A percentile compares a stretch with the other conserved stretches of the same genome.
Conservation (phyloP, 2,888 invertebrate species). For the Leptothorax acervorum region DNA sequence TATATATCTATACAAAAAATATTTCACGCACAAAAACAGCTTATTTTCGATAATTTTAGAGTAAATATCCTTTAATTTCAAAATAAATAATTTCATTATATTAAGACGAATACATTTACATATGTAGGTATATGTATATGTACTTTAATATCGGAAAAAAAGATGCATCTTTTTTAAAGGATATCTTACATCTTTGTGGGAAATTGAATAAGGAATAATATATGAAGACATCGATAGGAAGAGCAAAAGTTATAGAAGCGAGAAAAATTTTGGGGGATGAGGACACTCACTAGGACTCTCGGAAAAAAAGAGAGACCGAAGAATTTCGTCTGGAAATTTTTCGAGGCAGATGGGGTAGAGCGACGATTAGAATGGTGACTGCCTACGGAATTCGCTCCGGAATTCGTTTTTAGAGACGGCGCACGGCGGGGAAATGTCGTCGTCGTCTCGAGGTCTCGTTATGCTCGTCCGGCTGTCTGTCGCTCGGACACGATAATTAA, state of each 20-base stretch:
- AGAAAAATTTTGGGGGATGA: background rate
- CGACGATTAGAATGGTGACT: constrained; percentile 47
- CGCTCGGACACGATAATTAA: constrained; percentile 53
- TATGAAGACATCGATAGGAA: background rate
- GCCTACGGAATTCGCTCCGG: constrained; percentile 49
- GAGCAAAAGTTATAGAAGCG: background rate
- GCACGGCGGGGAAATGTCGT: background rate
- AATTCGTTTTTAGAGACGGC: constrained; percentile 48
- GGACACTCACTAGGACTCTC: background rate
- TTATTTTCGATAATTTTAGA: background rate
- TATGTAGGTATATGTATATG: too few species aligned
- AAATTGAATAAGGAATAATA: background rate
- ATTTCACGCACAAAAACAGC: background rate
- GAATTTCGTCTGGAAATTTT: constrained; percentile 41
- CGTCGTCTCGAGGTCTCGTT: constrained; percentile 45
- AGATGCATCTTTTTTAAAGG: background rate
- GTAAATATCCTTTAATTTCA: background rate
- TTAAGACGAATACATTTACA: background rate
- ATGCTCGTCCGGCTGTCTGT: constrained; percentile 49
- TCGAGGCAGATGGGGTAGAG: constrained; percentile 10
- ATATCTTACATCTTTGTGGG: background rate
- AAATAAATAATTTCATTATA: background rate
- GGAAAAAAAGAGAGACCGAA: background rate
- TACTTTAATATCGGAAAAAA: background rate
- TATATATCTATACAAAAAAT: background rate